These are phyloP conservation scores for Sitta europaea DNA, from an alignment of 2,113 vertebrate genomes.

Conservation along the genomic window DNA sequence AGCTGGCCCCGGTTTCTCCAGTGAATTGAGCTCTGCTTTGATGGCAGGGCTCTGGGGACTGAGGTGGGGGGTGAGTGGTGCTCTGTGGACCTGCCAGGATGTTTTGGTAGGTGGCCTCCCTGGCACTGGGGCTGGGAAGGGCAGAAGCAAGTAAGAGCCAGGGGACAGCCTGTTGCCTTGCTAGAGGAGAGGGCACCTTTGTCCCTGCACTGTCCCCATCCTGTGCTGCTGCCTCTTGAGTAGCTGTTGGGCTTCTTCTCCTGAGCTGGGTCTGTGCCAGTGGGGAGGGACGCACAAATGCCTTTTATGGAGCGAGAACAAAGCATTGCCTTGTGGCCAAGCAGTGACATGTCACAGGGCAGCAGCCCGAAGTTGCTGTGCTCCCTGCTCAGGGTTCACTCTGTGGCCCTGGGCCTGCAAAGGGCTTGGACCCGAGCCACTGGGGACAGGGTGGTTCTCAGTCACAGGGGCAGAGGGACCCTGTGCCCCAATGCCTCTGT, in stretches of 20 bases:
- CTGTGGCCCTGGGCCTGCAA: neutral
- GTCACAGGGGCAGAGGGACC: rapidly evolving
- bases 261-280: neutral
- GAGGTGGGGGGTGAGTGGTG: rapidly evolving
- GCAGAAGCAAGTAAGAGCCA: neutral
- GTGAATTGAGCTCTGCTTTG: neutral
- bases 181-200: neutral
- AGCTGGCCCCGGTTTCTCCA: neutral
- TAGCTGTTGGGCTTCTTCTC: neutral
- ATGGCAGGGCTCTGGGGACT: neutral
- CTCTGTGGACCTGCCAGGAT: neutral
- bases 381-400: neutral
- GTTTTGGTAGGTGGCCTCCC: neutral
- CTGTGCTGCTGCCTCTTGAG: neutral
- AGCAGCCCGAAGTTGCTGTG: neutral
- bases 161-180: neutral
- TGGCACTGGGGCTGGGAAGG: neutral
- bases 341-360: neutral
- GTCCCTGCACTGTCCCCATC: neutral
- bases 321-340: neutral
- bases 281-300: neutral
- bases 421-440: neutral
- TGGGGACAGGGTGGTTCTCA: neutral
- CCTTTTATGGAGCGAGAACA: neutral
- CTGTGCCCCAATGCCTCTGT: neutral